phyloP scores from a whole-genome alignment of 2,888 invertebrate genomes.

The Antitype chi region DNA sequence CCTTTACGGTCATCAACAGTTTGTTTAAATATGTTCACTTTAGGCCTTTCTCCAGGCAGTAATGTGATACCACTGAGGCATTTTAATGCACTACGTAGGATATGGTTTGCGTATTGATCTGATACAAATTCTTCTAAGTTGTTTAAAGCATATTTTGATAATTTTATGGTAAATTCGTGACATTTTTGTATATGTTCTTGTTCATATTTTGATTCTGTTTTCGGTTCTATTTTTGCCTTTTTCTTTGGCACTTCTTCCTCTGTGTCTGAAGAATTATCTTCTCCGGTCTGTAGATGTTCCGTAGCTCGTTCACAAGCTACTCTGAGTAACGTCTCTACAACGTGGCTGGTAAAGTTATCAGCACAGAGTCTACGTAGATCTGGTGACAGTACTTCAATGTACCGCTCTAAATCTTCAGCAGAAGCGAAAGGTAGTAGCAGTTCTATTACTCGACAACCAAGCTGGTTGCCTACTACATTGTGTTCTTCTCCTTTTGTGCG shows the following conservation, averaged over 20 bases:
- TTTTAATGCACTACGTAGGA: constrained; percentile 93
- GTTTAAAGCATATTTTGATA: constrained; percentile 94
- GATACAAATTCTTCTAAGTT: constrained; percentile 96
- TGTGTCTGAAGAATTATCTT: constrained; percentile 58
- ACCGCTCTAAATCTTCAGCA: constrained; percentile 91
- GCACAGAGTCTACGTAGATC: constrained; percentile 93
- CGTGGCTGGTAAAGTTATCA: constrained; percentile 95
- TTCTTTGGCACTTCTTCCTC: constrained; percentile 77
- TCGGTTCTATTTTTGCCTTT: constrained; percentile 73
- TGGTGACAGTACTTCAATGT: constrained; percentile 91
- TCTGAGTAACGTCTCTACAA: constrained; percentile 93
- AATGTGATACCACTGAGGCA: constrained; percentile 92
- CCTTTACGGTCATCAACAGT: constrained; percentile 75
- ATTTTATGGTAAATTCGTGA: constrained; percentile 92
- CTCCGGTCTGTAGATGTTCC: constrained; percentile 74
- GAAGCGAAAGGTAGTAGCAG: constrained; percentile 93
- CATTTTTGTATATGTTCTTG: constrained; percentile 90
- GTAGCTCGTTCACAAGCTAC: constrained; percentile 90
- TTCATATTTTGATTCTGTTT: constrained; percentile 76
- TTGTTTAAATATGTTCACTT: constrained; percentile 82
- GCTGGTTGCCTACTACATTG: constrained; percentile 94
- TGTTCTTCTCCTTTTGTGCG: constrained; percentile 93
- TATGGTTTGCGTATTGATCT: constrained; percentile 94
- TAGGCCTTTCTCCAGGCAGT: constrained; percentile 86
- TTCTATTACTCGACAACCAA: constrained; percentile 95